Percentiles rank a stretch among this genome's conserved stretches.
phyloP scores from a whole-genome alignment of 1,140 invertebrate species.

The Plutomurus gul region DNA sequence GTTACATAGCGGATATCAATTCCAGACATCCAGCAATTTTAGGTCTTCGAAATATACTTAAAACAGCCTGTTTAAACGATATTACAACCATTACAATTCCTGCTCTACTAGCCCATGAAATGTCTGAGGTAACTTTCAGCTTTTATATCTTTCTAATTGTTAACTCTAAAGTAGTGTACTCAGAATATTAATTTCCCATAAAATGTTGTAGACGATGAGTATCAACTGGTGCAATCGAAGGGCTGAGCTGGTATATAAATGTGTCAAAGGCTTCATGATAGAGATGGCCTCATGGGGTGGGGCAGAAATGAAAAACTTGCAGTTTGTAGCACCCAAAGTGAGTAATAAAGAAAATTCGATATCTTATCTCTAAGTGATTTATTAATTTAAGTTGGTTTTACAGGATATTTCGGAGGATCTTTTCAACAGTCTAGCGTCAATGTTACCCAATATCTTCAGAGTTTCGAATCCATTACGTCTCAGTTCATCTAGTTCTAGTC shows the following conservation, averaged over 20 bases:
- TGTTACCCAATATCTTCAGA: constrained; percentile 87
- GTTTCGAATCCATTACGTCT: constrained; percentile 83
- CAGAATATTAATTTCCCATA: not conserved
- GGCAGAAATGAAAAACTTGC: constrained; percentile 84
- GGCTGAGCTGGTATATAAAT: constrained; percentile 96
- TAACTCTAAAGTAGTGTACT: not conserved
- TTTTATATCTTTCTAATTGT: not conserved
- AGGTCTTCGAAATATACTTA: constrained; percentile 91
- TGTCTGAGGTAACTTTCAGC: constrained; percentile 75
- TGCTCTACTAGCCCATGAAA: constrained; percentile 86
- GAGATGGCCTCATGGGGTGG: constrained; percentile 93
- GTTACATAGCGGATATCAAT: constrained; percentile 77
- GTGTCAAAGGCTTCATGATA: constrained; percentile 99
- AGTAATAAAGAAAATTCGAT: not conserved
- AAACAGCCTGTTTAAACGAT: constrained; percentile 90
- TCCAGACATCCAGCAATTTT: constrained; percentile 95
- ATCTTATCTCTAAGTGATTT: not conserved
- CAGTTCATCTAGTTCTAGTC: constrained; percentile 59
- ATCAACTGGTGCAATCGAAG: constrained; percentile 92
- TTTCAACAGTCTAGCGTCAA: constrained; percentile 79
- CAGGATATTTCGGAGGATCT: constrained; percentile 82
- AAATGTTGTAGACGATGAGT: constrained; percentile 81
- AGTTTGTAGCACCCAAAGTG: constrained; percentile 79
- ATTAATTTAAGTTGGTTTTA: not conserved
- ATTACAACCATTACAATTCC: constrained; percentile 92